phyloP scores from a whole-genome alignment of 2,888 invertebrate genomes.

The Alviniconcha strummeri region DNA sequence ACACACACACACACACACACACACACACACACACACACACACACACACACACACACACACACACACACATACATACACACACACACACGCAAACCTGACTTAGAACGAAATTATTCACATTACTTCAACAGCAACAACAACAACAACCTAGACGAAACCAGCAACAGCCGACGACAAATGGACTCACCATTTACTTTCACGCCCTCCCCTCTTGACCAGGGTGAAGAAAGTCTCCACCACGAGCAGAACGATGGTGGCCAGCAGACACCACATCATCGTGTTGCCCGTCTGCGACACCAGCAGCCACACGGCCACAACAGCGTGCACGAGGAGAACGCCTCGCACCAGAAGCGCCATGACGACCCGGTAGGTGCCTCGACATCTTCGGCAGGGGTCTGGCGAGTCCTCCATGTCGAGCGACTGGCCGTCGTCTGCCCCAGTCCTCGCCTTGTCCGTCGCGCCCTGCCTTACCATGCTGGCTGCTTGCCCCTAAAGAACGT shows the following conservation, averaged over 20 bases:
- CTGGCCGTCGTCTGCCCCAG: background rate
- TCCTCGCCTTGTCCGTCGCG: background rate
- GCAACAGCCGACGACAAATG: background rate
- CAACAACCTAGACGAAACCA: background rate
- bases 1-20: background rate
- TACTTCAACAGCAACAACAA: background rate
- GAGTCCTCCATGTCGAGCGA: background rate
- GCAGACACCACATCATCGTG: conserved; percentile 3
- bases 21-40: background rate
- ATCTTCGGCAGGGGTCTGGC: background rate
- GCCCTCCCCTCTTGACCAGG: conserved; percentile 9
- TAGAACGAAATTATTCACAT: background rate
- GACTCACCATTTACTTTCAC: conserved; percentile 13
- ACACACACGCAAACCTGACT: background rate
- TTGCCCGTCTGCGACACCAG: conserved; percentile 13
- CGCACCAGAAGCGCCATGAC: conserved; percentile 3
- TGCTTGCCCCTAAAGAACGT: too few species aligned
- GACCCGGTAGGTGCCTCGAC: background rate
- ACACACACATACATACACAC: too few species aligned
- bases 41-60: background rate
- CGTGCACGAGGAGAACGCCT: background rate
- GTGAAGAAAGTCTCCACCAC: background rate
- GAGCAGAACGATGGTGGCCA: background rate
- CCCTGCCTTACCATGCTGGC: too few species aligned
- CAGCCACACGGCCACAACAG: conserved; percentile 13